Evolutionary conservation across 2,888 invertebrate genomes (phyloP), one percentile per base, ranked within the genome.

Genomic region (Trissolcus japonicus): DNA sequence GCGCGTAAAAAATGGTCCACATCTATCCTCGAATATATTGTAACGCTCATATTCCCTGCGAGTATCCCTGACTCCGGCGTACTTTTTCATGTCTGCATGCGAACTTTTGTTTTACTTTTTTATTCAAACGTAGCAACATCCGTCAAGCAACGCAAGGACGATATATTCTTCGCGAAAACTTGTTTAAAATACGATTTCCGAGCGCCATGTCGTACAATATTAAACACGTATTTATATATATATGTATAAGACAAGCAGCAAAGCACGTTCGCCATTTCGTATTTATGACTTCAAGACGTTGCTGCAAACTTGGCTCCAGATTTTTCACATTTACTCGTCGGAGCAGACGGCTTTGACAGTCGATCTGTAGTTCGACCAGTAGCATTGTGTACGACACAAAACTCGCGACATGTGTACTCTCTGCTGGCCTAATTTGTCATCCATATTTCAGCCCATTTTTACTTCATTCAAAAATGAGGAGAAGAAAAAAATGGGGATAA

Each of bases 1-100:
- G 79, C 79, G 79, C 79, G 80, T 81, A 82, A 81, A 82, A 82
- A 80, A 79, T 81, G 74, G 72, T 67, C 74, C 80, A 79, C 80
- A 80, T 82, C 78, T 73, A 77, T 80, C 75, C 65, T 71, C 77
- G 59, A 75, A 78, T 78, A 75, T 75, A 78, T 71, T 71, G 78
- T 65, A 75, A 63, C 74, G 74, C 67, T 78, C 71, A 67, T 75
- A 75, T 75, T 35, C 75, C 2, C 9, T 9, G 71, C 54, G 75
- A 78, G 9, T 9, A 35, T 75, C 63, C 68, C 74, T 21, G 72
- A 78, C 67, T 65, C n/a, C 71, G 75, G 21, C 62, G 71, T 71
- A 67, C 77, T 78, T 78, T 78, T 75, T 71, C 78, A 75, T 71
- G 67, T 60, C 78, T 67, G 60, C 35, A 35, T 35, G 35, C 35